phyloP scores from a whole-genome alignment of 2,888 invertebrate species.

The Augochlorella aurata region DNA sequence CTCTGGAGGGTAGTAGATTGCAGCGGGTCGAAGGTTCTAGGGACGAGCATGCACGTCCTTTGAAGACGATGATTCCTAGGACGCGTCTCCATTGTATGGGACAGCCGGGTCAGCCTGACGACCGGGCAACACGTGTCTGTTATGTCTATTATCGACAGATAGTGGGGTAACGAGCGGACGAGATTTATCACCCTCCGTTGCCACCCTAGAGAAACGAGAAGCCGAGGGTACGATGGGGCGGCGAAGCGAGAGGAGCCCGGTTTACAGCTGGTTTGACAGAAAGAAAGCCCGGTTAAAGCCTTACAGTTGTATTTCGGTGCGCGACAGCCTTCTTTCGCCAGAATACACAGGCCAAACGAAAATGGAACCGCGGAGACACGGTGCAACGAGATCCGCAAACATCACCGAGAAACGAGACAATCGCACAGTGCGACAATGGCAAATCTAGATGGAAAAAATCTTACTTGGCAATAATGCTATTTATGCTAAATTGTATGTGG shows the following conservation, averaged over 20 bases:
- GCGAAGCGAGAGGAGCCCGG: conserved; percentile 49
- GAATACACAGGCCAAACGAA: conserved; percentile 17
- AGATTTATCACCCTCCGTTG: conserved; percentile 75
- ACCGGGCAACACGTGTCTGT: conserved; percentile 79
- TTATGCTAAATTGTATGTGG: too few species aligned
- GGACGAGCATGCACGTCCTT: conserved; percentile 42
- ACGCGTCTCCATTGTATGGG: conserved; percentile 58
- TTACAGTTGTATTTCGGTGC: conserved; percentile 32
- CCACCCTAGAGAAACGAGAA: conserved; percentile 61
- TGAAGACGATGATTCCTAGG: conserved; percentile 55
- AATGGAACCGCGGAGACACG: conserved; percentile 28
- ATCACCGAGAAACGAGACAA: neutral
- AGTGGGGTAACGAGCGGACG: conserved; percentile 70
- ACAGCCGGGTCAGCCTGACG: conserved; percentile 71
- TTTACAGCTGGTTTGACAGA: conserved; percentile 65
- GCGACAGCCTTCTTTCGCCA: conserved; percentile 26
- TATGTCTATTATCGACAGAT: conserved; percentile 78
- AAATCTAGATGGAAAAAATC: too few species aligned
- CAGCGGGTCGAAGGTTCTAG: conserved; percentile 34
- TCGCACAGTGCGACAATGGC: too few species aligned
- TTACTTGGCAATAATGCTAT: too few species aligned
- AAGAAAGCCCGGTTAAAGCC: conserved; percentile 59
- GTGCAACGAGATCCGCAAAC: neutral
- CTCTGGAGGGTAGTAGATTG: conserved; percentile 19
- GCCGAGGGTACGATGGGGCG: conserved; percentile 55